Percentiles rank a stretch among this genome's conserved stretches.
Evolutionary conservation across 2,797 vertebrate genomes (phyloP).

Genomic region (Artibeus lituratus): DNA sequence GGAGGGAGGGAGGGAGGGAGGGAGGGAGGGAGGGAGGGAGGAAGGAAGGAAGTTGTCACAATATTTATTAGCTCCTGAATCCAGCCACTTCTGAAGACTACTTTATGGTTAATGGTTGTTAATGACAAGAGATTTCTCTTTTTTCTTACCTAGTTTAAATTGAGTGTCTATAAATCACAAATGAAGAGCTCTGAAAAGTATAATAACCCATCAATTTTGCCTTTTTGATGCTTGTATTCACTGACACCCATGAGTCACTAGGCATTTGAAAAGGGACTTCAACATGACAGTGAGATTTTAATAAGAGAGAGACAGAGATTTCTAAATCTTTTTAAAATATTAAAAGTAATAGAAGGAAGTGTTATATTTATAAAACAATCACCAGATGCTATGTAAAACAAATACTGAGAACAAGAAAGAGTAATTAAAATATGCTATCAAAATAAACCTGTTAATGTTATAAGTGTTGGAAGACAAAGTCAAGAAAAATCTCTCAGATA

Average conservation of each 20-base stretch:
- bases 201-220: not conserved
- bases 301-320: not conserved
- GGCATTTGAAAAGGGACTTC: not conserved
- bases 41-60: not conserved
- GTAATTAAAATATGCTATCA: not conserved
- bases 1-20: no score
- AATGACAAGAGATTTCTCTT: not conserved
- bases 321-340: not conserved
- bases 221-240: not conserved
- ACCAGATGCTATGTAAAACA: not conserved
- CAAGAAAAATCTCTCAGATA: not conserved
- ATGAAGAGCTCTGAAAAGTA: not conserved
- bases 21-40: no score
- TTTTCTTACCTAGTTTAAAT: not conserved
- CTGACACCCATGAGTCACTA: not conserved
- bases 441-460: constrained; percentile 7
- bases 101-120: not conserved
- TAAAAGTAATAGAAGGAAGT: not conserved
- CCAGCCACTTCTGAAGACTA: not conserved
- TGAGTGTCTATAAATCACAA: not conserved
- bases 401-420: not conserved
- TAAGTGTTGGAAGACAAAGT: not conserved
- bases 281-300: not conserved
- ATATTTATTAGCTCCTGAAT: not conserved
- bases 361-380: not conserved